phyloP scores from a whole-genome alignment of 1,140 invertebrate genomes.

The Ceratosolen solmsi region DNA sequence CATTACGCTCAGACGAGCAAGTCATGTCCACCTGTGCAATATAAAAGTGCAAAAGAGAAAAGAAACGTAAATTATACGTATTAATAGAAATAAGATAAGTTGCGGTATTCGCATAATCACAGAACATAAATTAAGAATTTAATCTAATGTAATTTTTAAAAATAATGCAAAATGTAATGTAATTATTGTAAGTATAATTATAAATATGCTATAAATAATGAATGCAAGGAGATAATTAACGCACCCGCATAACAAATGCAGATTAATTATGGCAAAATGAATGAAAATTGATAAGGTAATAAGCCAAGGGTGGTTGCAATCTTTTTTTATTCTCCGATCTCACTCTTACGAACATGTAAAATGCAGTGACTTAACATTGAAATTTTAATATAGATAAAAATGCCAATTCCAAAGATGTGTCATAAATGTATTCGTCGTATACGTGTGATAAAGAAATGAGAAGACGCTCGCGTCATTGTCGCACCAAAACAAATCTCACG shows the following conservation, averaged over 20 bases:
- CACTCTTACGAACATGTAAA: not conserved
- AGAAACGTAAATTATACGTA: not conserved
- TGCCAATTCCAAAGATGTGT: not conserved
- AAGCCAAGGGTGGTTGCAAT: not conserved
- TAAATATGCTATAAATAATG: constrained; percentile 16
- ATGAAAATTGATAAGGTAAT: not conserved
- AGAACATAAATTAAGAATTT: not conserved
- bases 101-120: not conserved
- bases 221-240: not conserved
- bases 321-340: not conserved
- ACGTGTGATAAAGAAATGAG: too few relatives aligned
- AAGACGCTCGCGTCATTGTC: too few relatives aligned
- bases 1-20: not conserved
- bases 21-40: not conserved
- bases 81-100: not conserved
- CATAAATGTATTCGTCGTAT: not conserved
- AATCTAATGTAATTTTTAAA: too few relatives aligned
- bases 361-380: not conserved
- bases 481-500: too few relatives aligned
- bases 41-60: not conserved
- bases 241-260: not conserved
- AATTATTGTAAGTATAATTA: constrained; percentile 46
- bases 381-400: not conserved
- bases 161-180: constrained; percentile 14
- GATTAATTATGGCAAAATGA: not conserved